Evolutionary conservation across 2,113 vertebrate genomes (phyloP).

Genomic region (Phalacrocorax aristotelis): DNA sequence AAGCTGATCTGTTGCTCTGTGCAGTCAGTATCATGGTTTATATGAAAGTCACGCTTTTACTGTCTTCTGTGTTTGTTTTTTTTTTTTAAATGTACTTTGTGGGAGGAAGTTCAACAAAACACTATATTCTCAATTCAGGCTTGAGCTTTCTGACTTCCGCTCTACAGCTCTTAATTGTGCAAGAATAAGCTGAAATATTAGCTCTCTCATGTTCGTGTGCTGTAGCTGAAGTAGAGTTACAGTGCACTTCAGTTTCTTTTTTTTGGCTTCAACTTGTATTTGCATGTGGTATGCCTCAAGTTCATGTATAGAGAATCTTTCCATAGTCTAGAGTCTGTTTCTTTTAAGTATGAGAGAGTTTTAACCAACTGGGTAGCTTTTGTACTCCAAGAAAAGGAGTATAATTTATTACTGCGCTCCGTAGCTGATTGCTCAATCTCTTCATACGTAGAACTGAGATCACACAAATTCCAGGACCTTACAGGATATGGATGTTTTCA

Average conservation of each 20-base stretch:
- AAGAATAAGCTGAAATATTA: not conserved
- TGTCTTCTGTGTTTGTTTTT: conserved; percentile 41
- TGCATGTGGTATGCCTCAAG: not conserved
- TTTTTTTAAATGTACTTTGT: conserved; percentile 35
- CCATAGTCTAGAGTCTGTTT: not conserved
- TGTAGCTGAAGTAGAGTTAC: not conserved
- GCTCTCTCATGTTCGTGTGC: not conserved
- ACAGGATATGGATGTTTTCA: not conserved
- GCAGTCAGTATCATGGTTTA: not conserved
- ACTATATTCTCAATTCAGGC: not conserved
- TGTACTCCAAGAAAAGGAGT: not conserved
- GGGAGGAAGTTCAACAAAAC: conserved; percentile 62
- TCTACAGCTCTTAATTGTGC: not conserved
- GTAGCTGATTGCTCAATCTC: not conserved
- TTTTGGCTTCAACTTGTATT: not conserved
- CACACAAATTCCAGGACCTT: not conserved
- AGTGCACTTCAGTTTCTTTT: not conserved
- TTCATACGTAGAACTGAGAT: accelerated
- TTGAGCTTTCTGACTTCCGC: conserved; percentile 21
- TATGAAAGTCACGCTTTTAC: conserved; percentile 29
- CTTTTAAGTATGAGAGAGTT: not conserved
- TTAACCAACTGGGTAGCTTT: not conserved
- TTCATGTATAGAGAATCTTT: not conserved
- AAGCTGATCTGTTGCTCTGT: not conserved
- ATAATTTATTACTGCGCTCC: not conserved